Evolutionary conservation across 2,113 vertebrate genomes (phyloP), one percentile per base, ranked within the genome.

Genomic region (Eulemur rufifrons): DNA sequence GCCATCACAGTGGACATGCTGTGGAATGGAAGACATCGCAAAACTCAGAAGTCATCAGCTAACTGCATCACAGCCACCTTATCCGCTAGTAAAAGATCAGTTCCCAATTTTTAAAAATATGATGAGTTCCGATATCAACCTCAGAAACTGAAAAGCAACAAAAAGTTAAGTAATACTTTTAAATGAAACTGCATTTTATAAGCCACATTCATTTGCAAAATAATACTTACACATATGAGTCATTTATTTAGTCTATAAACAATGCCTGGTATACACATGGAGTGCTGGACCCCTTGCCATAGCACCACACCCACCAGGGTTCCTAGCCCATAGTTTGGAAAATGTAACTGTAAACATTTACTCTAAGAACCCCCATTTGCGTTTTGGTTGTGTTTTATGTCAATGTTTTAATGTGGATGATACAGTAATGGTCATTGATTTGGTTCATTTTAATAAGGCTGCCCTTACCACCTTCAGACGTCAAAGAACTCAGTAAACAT

Each of bases 131-230:
- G 42, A 13, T 61, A 56, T 25, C 27, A 47, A 63, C 56, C 42
- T 52, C 71, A 64, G 56, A 84, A 92, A 84, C n/a, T 61, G 7
- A 84, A 95, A 95, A 64, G 56, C 54, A 83, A 32, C 23, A 69
- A 74, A 93, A 95, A 64, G 23, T 84, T 94, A 80, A 34, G 3
- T n/a, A 88, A 85, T 4, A 81, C 17, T 91, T 92, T 66, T 68
- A 61, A 94, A 34, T 73, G 12, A 96, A 95, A 34, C 54, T 89
- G 42, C 25, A 61, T 74, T 91, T 74, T 87, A 64, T 56, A 84
- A 84, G 76, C 64, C 6, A 95, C 21, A 54, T 63, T 83, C 56
- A 80, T 81, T 90, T 90, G 32, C 37, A 54, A 91, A 68, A 56
- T 12, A 87, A 20, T 52, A 4, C 11, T 63, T 84, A 52, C 14